Evolutionary conservation across 1,140 invertebrate species (phyloP).

Genomic region (Colletes gigas): DNA sequence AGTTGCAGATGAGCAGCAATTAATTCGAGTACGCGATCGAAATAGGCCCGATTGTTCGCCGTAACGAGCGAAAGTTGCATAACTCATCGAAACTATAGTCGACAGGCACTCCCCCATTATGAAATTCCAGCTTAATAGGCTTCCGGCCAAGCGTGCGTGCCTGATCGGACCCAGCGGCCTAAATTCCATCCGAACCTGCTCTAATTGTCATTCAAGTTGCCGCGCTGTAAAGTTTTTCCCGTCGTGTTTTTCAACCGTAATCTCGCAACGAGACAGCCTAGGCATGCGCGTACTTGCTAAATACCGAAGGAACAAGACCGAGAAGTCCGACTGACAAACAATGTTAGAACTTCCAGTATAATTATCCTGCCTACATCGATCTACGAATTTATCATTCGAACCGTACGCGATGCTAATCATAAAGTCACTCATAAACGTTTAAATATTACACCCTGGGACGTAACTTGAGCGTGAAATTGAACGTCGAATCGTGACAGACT

Average conservation of each 20-base stretch:
- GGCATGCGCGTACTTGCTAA: slow-evolving; percentile 9
- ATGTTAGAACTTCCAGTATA: not conserved
- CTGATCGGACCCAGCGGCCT: slow-evolving; percentile 50
- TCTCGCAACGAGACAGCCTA: slow-evolving; percentile 34
- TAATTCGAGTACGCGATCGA: slow-evolving; percentile 42
- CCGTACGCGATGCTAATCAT: not conserved
- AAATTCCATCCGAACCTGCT: slow-evolving; percentile 58
- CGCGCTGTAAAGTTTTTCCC: slow-evolving; percentile 28
- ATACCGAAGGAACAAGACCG: slow-evolving; percentile 28
- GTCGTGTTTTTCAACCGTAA: slow-evolving; percentile 25
- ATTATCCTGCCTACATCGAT: not conserved
- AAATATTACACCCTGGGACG: not conserved
- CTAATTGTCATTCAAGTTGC: slow-evolving; percentile 60
- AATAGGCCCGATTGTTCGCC: slow-evolving; percentile 39
- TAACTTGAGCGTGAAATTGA: not conserved
- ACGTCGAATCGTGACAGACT: not conserved
- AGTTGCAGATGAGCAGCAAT: slow-evolving; percentile 13
- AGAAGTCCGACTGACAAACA: not conserved
- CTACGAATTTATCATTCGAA: not conserved
- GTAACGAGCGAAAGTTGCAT: slow-evolving; percentile 57
- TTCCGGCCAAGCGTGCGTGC: slow-evolving; percentile 58
- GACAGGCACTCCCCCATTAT: slow-evolving; percentile 58
- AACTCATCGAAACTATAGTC: slow-evolving; percentile 54
- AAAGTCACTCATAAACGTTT: slow-evolving; percentile 1
- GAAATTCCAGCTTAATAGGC: slow-evolving; percentile 61